Percentiles rank a stretch among this genome's conserved stretches.
These are phyloP conservation scores for Chironomus tentans DNA, from an alignment of 2,888 invertebrate species.

Conservation along the genomic window DNA sequence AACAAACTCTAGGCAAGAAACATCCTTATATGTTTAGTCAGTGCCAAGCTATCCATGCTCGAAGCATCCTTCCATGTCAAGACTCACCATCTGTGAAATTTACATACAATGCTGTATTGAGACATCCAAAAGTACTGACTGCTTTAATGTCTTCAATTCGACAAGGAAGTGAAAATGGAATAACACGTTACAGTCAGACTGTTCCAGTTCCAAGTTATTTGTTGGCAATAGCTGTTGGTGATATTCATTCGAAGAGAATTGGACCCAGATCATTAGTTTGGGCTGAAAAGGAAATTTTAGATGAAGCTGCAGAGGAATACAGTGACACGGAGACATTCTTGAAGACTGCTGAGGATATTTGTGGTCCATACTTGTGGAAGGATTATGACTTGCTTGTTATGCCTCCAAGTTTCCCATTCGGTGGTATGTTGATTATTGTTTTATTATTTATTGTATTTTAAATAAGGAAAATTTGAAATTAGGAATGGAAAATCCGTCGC, in stretches of 20 bases:
- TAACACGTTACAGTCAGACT: slow-evolving; percentile 58
- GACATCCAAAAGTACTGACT: slow-evolving; percentile 62
- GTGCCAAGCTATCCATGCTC: slow-evolving; percentile 80
- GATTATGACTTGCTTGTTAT: slow-evolving; percentile 82
- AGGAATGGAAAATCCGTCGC: not conserved
- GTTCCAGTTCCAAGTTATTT: slow-evolving; percentile 85
- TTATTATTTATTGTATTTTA: slow-evolving; percentile 74
- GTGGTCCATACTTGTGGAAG: slow-evolving; percentile 86
- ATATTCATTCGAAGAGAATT: slow-evolving; percentile 60
- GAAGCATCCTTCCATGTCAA: slow-evolving; percentile 85
- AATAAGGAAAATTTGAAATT: not conserved
- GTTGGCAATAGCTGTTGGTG: slow-evolving; percentile 81
- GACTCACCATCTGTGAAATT: slow-evolving; percentile 86
- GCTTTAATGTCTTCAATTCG: slow-evolving; percentile 83
- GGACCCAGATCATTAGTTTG: slow-evolving; percentile 78
- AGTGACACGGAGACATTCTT: slow-evolving; percentile 77
- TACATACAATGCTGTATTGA: slow-evolving; percentile 66
- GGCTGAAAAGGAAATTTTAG: slow-evolving; percentile 78
- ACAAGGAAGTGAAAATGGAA: slow-evolving; percentile 38
- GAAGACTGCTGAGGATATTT: slow-evolving; percentile 68
- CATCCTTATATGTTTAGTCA: slow-evolving; percentile 81
- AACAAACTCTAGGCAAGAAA: slow-evolving; percentile 78
- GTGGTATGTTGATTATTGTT: slow-evolving; percentile 77
- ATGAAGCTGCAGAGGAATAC: slow-evolving; percentile 80
- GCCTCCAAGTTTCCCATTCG: slow-evolving; percentile 89